phyloP scores from a whole-genome alignment of 2,888 invertebrate genomes.

The Pollenia amentaria region DNA sequence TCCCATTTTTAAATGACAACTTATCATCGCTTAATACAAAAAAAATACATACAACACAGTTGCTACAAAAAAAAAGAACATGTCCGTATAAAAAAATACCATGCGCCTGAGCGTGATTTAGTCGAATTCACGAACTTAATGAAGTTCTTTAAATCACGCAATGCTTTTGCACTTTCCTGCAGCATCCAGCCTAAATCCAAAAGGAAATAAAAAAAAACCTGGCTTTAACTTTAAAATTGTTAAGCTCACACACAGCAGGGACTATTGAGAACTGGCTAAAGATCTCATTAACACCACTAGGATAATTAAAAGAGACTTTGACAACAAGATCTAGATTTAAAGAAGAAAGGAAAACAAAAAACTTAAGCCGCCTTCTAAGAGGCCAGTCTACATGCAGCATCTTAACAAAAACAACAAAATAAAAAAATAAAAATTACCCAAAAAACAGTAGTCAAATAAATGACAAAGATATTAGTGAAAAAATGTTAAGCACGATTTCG shows the following conservation, averaged over 20 bases:
- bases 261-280: constrained; percentile 76
- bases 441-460: constrained; percentile 64
- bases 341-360: constrained; percentile 28
- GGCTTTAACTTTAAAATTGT: constrained; percentile 39
- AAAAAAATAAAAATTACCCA: neutral
- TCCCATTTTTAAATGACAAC: constrained; percentile 60
- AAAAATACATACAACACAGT: constrained; percentile 14
- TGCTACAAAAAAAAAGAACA: neutral
- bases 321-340: constrained; percentile 81
- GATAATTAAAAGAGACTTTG: constrained; percentile 82
- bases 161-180: constrained; percentile 80
- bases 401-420: neutral
- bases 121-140: constrained; percentile 85
- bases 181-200: constrained; percentile 66
- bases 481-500: constrained; percentile 72
- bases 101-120: constrained; percentile 84
- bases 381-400: constrained; percentile 12
- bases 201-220: constrained; percentile 8
- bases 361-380: constrained; percentile 44
- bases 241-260: constrained; percentile 67
- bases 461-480: constrained; percentile 68
- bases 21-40: constrained; percentile 46
- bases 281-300: constrained; percentile 84
- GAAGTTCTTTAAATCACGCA: constrained; percentile 85
- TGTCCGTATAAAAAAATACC: neutral